A percentile compares a stretch with the other conserved stretches of the same genome.
Evolutionary conservation across 2,888 invertebrate genomes (phyloP).

Genomic region (Hartigia nigra): DNA sequence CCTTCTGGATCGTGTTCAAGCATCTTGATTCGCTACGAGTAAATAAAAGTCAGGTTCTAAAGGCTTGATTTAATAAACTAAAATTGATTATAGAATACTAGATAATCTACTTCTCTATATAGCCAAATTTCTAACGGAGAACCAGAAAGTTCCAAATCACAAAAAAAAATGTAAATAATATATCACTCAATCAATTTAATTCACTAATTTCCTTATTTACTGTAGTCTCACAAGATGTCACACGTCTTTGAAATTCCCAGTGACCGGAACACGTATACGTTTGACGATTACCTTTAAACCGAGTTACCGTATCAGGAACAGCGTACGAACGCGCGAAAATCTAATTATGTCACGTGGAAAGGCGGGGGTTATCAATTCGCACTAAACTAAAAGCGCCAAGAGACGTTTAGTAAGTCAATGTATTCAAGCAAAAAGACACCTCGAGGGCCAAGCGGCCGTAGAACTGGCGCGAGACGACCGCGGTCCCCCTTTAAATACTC

Average conservation of each 20-base stretch:
- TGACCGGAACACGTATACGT: not conserved
- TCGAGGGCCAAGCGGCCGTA: slow-evolving; percentile 33
- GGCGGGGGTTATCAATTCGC: not conserved
- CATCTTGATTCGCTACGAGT: not conserved
- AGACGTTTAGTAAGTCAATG: not conserved
- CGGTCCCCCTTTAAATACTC: slow-evolving; percentile 58
- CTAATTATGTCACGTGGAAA: not conserved
- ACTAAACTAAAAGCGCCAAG: not conserved
- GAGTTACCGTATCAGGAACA: not conserved
- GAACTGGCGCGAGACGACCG: slow-evolving; percentile 56
- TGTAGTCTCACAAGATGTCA: not conserved
- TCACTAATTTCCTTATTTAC: not conserved
- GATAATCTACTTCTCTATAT: not conserved
- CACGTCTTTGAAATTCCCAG: not conserved
- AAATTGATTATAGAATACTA: not conserved
- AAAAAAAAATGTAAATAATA: not conserved
- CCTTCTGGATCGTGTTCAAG: not conserved
- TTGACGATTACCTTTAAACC: not conserved
- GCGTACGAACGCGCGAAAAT: not conserved
- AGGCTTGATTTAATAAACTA: not conserved
- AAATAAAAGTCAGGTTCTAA: not conserved
- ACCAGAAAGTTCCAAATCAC: not conserved
- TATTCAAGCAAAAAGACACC: slow-evolving; percentile 19
- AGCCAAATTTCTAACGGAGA: not conserved
- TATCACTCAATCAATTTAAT: not conserved